Evolutionary conservation across 2,113 vertebrate species (phyloP).

Genomic region (Mystacornis crossleyi): DNA sequence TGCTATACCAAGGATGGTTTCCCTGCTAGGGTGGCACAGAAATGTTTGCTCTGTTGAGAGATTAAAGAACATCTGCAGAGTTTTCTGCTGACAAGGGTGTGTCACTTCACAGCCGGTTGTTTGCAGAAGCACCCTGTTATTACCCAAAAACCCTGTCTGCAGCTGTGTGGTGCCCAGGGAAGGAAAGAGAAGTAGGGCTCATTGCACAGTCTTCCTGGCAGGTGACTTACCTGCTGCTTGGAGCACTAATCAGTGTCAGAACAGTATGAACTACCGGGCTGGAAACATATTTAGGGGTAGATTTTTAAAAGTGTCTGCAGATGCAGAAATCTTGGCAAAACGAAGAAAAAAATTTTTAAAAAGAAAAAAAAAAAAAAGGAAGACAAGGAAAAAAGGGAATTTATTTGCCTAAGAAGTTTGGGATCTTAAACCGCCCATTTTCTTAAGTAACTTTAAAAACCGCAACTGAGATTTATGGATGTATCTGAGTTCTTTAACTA

Average conservation of each 20-base stretch:
- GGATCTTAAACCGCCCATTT: neutral
- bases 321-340: neutral
- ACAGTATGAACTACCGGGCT: neutral
- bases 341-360: rapidly evolving
- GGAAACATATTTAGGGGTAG: neutral
- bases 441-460: neutral
- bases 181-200: neutral
- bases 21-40: neutral
- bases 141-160: neutral
- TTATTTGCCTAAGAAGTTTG: neutral
- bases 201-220: neutral
- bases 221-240: neutral
- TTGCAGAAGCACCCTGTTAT: neutral
- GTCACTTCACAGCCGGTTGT: neutral
- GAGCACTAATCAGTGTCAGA: neutral
- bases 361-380: rapidly evolving
- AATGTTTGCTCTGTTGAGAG: neutral
- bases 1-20: neutral
- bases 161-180: neutral
- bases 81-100: neutral
- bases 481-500: neutral
- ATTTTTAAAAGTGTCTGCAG: neutral
- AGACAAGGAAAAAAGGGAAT: neutral
- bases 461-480: neutral
- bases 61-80: neutral